Evolutionary conservation across 2,888 invertebrate genomes (phyloP).

Genomic region (Mylabris sibirica): DNA sequence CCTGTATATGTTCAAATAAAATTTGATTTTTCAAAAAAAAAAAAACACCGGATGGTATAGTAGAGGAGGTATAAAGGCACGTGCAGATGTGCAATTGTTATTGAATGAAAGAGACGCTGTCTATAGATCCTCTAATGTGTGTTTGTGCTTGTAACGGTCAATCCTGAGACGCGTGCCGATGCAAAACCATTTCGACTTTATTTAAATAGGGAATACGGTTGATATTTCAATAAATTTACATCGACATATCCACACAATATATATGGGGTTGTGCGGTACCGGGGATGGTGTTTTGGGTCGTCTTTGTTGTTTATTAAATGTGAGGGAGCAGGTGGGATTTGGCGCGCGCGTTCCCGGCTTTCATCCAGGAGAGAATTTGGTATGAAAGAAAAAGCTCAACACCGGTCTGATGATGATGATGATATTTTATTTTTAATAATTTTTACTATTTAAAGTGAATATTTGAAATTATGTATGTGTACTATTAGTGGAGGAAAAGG

Average conservation of each 20-base stretch:
- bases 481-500: background rate
- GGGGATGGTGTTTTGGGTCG: slow-evolving; percentile 35
- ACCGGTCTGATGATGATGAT: slow-evolving; percentile 11
- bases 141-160: slow-evolving; percentile 53
- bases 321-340: slow-evolving; percentile 49
- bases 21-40: background rate
- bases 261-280: slow-evolving; percentile 46
- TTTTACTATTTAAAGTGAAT: background rate
- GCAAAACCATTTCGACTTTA: slow-evolving; percentile 17
- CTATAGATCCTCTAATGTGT: slow-evolving; percentile 1
- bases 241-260: background rate
- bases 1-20: background rate
- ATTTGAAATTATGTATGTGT: background rate
- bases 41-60: background rate
- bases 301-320: slow-evolving; percentile 22
- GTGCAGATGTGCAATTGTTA: slow-evolving; percentile 14
- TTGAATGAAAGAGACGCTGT: slow-evolving; percentile 10
- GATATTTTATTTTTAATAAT: slow-evolving; percentile 3
- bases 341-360: slow-evolving; percentile 46
- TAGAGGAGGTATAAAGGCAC: slow-evolving; percentile 16
- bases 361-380: slow-evolving; percentile 28
- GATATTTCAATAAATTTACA: slow-evolving; percentile 35
- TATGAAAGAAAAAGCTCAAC: background rate
- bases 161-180: slow-evolving; percentile 55
- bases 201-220: slow-evolving; percentile 31